phyloP scores from a whole-genome alignment of 2,113 vertebrate species.

The Labeo rohita region DNA sequence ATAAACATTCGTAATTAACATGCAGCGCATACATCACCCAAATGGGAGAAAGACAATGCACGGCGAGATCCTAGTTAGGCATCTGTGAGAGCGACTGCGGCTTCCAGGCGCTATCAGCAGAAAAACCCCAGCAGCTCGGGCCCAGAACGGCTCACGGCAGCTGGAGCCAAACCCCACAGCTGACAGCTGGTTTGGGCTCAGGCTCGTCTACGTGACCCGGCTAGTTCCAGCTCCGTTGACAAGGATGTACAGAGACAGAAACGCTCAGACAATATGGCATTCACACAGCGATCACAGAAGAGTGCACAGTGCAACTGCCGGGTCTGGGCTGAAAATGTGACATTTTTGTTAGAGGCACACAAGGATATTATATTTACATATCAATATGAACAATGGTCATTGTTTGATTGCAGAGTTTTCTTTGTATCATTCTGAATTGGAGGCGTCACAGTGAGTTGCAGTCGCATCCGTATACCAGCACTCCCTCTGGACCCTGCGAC shows the following conservation, averaged over 20 bases:
- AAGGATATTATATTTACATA: constrained; percentile 29
- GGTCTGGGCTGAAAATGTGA: background rate
- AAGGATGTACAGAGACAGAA: constrained; percentile 8
- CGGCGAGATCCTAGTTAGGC: constrained; percentile 40
- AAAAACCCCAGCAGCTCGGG: background rate
- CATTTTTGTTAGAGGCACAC: background rate
- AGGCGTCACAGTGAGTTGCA: background rate
- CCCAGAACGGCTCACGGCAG: constrained; percentile 59
- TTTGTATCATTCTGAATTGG: background rate
- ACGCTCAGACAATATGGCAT: constrained; percentile 39
- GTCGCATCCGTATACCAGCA: background rate
- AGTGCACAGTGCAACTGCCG: background rate
- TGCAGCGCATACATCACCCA: background rate
- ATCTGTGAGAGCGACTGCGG: constrained; percentile 34
- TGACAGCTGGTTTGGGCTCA: constrained; percentile 71
- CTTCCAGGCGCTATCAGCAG: constrained; percentile 37
- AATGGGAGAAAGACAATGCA: constrained; percentile 31
- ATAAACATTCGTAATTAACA: constrained; percentile 41
- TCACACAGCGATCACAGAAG: constrained; percentile 24
- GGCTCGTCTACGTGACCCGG: constrained; percentile 19
- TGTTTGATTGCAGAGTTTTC: background rate
- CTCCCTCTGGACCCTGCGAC: background rate
- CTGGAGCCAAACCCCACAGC: constrained; percentile 69
- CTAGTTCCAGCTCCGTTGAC: constrained; percentile 12
- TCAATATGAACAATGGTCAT: constrained; percentile 34